phyloP scores from a whole-genome alignment of 2,888 invertebrate genomes.

The Xylota sylvarum region DNA sequence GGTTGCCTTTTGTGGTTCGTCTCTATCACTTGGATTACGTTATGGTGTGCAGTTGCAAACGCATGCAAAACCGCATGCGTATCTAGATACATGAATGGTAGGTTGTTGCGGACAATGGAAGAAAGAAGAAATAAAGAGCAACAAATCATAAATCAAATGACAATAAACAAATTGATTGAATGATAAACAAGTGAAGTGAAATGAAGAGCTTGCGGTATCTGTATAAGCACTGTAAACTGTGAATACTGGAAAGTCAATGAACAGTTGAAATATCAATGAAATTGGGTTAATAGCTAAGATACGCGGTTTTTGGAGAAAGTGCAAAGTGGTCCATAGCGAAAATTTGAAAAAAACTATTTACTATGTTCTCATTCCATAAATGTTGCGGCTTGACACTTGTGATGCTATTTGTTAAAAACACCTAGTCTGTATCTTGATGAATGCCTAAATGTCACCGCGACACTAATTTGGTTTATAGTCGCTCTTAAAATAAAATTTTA shows the following conservation, averaged over 20 bases:
- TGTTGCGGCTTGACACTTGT: background rate
- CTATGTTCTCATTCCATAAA: background rate
- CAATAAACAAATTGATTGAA: slow-evolving; percentile 55
- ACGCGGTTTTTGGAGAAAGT: background rate
- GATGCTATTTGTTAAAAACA: background rate
- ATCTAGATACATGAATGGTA: slow-evolving; percentile 8
- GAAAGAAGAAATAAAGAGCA: background rate
- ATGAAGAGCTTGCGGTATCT: background rate
- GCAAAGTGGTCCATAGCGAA: background rate
- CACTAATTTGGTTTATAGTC: background rate
- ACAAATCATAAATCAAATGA: slow-evolving; percentile 38
- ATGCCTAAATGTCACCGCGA: background rate
- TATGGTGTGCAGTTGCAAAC: slow-evolving; percentile 33
- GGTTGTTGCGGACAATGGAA: background rate
- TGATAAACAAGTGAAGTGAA: slow-evolving; percentile 35
- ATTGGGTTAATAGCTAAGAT: slow-evolving; percentile 2
- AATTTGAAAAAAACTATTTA: too few species aligned
- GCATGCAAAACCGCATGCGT: slow-evolving; percentile 55
- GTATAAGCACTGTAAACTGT: too few species aligned
- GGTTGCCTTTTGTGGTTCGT: slow-evolving; percentile 31
- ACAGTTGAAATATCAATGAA: background rate
- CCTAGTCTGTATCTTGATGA: background rate
- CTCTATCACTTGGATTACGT: slow-evolving; percentile 27
- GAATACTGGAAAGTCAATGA: slow-evolving; percentile 17
- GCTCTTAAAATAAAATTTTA: slow-evolving; percentile 11